Base-by-base conservation (phyloP, 2,888 invertebrate species). In the Frankliniella fusca region DNA sequence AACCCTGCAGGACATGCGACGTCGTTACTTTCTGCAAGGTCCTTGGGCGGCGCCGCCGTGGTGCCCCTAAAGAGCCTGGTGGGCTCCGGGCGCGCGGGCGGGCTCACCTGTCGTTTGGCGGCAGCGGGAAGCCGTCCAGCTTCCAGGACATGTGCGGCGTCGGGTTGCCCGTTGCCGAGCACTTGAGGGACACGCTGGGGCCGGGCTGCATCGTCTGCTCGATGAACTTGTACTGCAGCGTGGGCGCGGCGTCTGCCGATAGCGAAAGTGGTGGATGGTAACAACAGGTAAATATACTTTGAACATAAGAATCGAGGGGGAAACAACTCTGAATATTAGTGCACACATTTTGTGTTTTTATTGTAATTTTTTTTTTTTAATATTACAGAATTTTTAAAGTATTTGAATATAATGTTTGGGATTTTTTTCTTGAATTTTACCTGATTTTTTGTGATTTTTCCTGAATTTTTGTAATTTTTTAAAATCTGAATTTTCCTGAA, bases 61-160 rank as follows among this genome's bases (percentile, higher is more conserved):
- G n/a, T n/a, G n/a, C n/a, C n/a, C n/a, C n/a, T n/a, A n/a, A n/a
- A n/a, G n/a, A 15, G 50, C 50, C 50, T 15, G 50, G 50, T 15
- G 50, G 50, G 15, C 50, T 15, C 10, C 50, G 15, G 54, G 54
- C 54, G 20, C 50, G 50, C 50, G 50, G 54, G 18, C 61, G 18
- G 5, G 38, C 82, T 23, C 84, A 86, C 86, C 86, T 85, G 86
- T 91, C 90, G 85, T 89, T 89, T 88, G 90, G 87, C 61, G 88
- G 88, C 83, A 89, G 86, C 84, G 88, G 86, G 85, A 88, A 88
- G 84, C 88, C 88, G 85, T 90, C 89, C 83, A 90, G 86, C 80
- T 88, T 86, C 91, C 91, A 91, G 82, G 88, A 87, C 85, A 91
- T 89, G 85, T 88, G 87, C 76, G 91, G 90, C 80, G 89, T 88